These are phyloP conservation scores for Amphilophus citrinellus DNA, from an alignment of 2,113 vertebrate species.

Conservation along the genomic window DNA sequence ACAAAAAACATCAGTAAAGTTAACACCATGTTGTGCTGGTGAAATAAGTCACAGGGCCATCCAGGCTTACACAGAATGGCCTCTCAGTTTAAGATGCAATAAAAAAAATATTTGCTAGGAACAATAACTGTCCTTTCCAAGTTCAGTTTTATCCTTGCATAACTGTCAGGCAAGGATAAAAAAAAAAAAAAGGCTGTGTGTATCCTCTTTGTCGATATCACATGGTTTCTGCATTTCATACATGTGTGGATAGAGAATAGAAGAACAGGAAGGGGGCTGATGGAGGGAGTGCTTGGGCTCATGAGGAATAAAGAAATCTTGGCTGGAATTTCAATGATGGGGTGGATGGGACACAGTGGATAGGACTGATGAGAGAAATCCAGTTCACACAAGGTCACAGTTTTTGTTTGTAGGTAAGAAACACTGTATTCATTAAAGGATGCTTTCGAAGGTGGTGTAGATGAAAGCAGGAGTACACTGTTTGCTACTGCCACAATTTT, in stretches of 20 bases:
- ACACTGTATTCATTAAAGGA: constrained; percentile 71
- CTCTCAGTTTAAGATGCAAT: background rate
- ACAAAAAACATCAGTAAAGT: background rate
- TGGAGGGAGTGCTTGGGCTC: background rate
- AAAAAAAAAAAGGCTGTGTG: background rate
- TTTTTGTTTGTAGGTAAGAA: constrained; percentile 35
- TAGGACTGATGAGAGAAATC: constrained; percentile 31
- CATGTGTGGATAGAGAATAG: constrained; percentile 40
- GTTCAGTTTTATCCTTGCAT: constrained; percentile 56
- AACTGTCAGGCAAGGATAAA: constrained; percentile 16
- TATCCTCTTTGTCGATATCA: constrained; percentile 4
- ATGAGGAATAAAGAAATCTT: constrained; percentile 28
- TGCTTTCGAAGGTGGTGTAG: constrained; percentile 59
- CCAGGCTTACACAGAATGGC: background rate
- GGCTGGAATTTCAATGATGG: constrained; percentile 61
- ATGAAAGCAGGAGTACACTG: constrained; percentile 57
- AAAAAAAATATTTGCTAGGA: background rate
- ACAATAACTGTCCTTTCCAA: constrained; percentile 16
- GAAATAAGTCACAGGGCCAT: background rate
- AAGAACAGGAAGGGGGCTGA: constrained; percentile 3
- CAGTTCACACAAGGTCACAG: constrained; percentile 57
- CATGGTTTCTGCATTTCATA: constrained; percentile 55
- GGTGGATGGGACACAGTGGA: constrained; percentile 3
- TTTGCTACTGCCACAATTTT: constrained; percentile 29
- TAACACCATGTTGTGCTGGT: background rate